Evolutionary conservation across 2,113 vertebrate species (phyloP).

Genomic region (Aptenodytes patagonicus): DNA sequence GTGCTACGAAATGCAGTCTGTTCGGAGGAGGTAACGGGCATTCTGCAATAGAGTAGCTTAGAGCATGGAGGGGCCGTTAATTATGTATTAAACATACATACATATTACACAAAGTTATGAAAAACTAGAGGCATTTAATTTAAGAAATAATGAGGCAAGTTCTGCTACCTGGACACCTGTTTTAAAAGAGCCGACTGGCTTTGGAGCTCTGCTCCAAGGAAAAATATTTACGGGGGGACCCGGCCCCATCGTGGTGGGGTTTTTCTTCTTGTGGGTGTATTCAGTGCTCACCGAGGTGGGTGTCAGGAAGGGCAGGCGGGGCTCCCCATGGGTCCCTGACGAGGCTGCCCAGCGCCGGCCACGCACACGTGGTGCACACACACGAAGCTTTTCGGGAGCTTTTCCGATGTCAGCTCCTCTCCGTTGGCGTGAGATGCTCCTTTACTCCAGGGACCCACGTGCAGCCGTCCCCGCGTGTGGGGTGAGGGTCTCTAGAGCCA

Average conservation of each 20-base stretch:
- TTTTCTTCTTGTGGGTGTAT: accelerated
- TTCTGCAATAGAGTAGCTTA: not conserved
- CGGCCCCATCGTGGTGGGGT: accelerated
- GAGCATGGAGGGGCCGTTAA: not conserved
- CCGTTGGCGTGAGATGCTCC: accelerated
- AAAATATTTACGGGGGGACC: not conserved
- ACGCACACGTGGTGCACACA: accelerated
- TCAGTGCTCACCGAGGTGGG: accelerated
- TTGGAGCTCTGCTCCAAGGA: not conserved
- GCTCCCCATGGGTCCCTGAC: not conserved
- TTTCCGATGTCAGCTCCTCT: not conserved
- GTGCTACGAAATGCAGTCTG: not conserved
- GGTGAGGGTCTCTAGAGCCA: not conserved
- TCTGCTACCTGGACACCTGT: not conserved
- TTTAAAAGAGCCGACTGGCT: not conserved
- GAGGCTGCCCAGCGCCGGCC: not conserved
- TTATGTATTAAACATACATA: slow-evolving; percentile 10
- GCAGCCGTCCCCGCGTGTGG: accelerated
- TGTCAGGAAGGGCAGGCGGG: not conserved
- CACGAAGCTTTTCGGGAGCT: accelerated
- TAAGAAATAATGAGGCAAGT: not conserved
- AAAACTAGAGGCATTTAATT: slow-evolving; percentile 8
- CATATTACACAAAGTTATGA: not conserved
- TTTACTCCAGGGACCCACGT: accelerated
- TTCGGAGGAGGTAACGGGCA: not conserved